Evolutionary conservation across 2,797 vertebrate species (phyloP), one percentile per base, ranked within the genome.

Genomic region (Phoeniculus purpureus): DNA sequence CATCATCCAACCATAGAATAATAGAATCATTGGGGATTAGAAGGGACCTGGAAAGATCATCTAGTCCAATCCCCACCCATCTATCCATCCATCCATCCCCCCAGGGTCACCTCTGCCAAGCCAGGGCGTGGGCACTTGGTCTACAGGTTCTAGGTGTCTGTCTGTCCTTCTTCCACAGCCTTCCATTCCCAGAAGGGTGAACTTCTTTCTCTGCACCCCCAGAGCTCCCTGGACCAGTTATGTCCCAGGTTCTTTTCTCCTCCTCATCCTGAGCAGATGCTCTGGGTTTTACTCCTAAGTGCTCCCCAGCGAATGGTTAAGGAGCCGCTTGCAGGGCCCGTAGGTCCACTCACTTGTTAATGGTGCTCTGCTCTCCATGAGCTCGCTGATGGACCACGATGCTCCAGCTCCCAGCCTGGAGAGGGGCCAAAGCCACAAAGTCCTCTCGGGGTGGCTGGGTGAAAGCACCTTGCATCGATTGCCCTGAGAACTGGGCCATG

Each of bases 371-470:
- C 58, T 58, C 59, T 6, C 11, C 2, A 4, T 5, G 23, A 43
- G 43, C 32, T 68, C 3, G 1, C 27, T 1, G 2, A 4, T 3
- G 23, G 50, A 31, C 67, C 10, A 2, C 5, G 52, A 13, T 0
- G 3, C 56, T 62, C 45, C 59, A 61, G 11, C 54, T 89, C 70
- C 65, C 55, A 47, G 65, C 45, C 70, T 89, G 86, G 82, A 51
- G 31, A 43, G n/a, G 27, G 12, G n/a, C 56, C 83, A 73, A 83
- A 89, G 70, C 82, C 79, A 55, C 51, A 29, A 31, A 58, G 51
- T 37, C 37, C 66, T 86, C 47, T 80, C 10, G 0, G 19, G 51
- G 55, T 37, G n/a, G 32, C 21, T 76, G 55, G 60, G 37, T 50
- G 68, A 67, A 18, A 1, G 9, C 77, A 43, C 68, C 68, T 61